These are phyloP conservation scores for Acleris emargana DNA, from an alignment of 2,888 invertebrate species.

Conservation along the genomic window DNA sequence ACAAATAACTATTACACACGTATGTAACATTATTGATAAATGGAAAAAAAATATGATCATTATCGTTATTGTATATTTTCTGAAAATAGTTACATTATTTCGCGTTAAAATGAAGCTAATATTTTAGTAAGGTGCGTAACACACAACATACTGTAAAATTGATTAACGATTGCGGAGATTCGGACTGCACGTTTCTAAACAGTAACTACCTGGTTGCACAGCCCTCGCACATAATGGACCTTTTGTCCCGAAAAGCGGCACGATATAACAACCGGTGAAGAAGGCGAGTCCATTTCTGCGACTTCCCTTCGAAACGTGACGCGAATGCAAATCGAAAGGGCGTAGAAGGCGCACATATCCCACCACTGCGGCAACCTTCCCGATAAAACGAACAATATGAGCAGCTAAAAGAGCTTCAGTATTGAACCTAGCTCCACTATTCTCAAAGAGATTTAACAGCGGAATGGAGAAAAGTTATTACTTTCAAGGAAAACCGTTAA, in stretches of 20 bases:
- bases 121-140: too few relatives aligned
- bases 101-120: too few relatives aligned
- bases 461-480: background rate
- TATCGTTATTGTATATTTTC: too few relatives aligned
- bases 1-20: too few relatives aligned
- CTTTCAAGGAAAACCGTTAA: constrained; percentile 20
- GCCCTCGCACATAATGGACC: constrained; percentile 25
- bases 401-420: background rate
- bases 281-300: constrained; percentile 55
- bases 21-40: too few relatives aligned
- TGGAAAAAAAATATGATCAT: too few relatives aligned
- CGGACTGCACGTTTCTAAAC: background rate
- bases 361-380: constrained; percentile 19
- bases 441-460: constrained; percentile 4
- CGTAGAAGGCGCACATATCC: constrained; percentile 1
- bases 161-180: too few relatives aligned
- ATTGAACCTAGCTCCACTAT: background rate
- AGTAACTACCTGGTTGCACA: constrained; percentile 6
- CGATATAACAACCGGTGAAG: constrained; percentile 37
- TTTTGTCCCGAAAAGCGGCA: constrained; percentile 29
- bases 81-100: too few relatives aligned
- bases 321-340: constrained; percentile 52
- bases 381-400: background rate
- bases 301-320: constrained; percentile 60
- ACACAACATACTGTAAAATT: too few relatives aligned